Evolutionary conservation across 2,113 vertebrate species (phyloP).

Genomic region (Prietella phreatophila): DNA sequence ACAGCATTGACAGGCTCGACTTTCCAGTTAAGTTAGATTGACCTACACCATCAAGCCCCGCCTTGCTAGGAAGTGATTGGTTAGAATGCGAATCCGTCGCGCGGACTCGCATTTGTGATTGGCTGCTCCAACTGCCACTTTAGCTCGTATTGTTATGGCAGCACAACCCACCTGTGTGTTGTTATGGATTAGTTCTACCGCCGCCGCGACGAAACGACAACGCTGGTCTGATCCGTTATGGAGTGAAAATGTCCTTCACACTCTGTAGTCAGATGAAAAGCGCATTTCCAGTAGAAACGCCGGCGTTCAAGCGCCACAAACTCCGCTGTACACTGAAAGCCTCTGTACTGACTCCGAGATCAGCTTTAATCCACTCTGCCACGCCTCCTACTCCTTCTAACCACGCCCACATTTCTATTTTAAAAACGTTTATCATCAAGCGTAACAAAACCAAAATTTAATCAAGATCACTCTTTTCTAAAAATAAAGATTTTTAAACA

Average conservation of each 20-base stretch:
- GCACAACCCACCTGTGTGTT: conserved; percentile 68
- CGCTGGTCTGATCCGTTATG: conserved; percentile 51
- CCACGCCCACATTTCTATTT: conserved; percentile 1
- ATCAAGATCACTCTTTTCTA: not conserved
- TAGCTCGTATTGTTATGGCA: not conserved
- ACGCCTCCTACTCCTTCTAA: conserved; percentile 10
- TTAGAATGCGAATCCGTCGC: not conserved
- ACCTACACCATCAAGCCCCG: conserved; percentile 49
- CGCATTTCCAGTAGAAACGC: conserved; percentile 21
- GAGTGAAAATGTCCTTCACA: conserved; percentile 37
- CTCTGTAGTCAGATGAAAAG: not conserved
- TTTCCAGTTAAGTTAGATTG: conserved; percentile 58
- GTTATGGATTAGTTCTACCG: conserved; percentile 59
- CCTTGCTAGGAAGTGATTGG: conserved; percentile 52
- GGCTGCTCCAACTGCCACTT: conserved; percentile 30
- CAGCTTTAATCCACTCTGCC: conserved; percentile 1
- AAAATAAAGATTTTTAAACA: not conserved
- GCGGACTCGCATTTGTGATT: conserved; percentile 10
- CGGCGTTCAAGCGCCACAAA: conserved; percentile 45
- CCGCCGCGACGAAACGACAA: conserved; percentile 59
- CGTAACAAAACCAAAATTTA: not conserved
- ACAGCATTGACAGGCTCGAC: not conserved
- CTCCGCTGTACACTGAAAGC: conserved; percentile 12
- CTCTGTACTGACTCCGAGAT: conserved; percentile 11
- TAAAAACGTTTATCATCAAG: not conserved